A percentile compares a stretch with the other conserved stretches of the same genome.
These are phyloP conservation scores for Limnodromus scolopaceus DNA, from an alignment of 2,797 vertebrate species.

Conservation along the genomic window DNA sequence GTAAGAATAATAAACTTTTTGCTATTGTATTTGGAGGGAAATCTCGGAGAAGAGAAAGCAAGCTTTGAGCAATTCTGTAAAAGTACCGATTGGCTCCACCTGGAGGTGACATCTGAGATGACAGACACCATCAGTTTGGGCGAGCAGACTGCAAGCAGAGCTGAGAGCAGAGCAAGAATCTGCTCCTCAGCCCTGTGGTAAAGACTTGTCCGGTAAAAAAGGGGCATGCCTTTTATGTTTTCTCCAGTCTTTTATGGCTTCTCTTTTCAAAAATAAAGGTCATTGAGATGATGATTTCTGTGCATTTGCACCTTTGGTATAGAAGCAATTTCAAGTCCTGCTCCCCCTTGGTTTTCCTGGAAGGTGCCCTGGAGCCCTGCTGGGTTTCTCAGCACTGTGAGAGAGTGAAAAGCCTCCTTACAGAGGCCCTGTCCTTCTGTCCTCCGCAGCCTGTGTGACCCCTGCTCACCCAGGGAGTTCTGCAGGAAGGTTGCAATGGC, in stretches of 20 bases:
- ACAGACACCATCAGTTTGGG: neutral
- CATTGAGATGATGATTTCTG: neutral
- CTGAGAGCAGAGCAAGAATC: neutral
- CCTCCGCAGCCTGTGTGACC: neutral
- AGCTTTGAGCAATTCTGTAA: neutral
- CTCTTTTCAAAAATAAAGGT: neutral
- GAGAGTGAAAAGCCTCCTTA: neutral
- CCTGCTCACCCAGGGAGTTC: neutral
- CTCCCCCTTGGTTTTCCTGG: neutral
- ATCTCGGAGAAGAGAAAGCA: neutral
- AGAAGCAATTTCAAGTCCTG: neutral
- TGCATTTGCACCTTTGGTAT: neutral
- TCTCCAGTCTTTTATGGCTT: neutral
- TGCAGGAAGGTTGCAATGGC: neutral
- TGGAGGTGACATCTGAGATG: constrained; percentile 55
- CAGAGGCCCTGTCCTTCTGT: neutral
- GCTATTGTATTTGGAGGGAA: neutral
- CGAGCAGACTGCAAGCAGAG: neutral
- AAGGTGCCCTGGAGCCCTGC: neutral
- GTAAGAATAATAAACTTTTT: neutral
- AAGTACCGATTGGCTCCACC: constrained; percentile 65
- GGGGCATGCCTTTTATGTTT: no score
- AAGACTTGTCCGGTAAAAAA: neutral
- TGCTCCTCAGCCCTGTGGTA: neutral
- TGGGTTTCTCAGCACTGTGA: neutral